Percentiles rank a stretch among this genome's conserved stretches.
phyloP scores from a whole-genome alignment of 2,797 vertebrate species.

The Neosilurus hyrtlii region DNA sequence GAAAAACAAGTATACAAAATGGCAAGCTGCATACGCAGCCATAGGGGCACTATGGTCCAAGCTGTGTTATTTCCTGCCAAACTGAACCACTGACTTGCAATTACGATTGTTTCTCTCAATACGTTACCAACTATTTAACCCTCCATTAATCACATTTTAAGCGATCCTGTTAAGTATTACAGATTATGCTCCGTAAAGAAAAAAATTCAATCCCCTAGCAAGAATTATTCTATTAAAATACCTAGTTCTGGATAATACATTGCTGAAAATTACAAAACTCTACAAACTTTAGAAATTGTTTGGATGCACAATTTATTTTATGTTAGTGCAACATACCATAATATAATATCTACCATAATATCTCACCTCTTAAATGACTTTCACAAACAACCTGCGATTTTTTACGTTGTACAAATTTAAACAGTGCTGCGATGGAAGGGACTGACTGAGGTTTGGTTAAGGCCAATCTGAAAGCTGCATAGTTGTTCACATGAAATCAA shows the following conservation, averaged over 20 bases:
- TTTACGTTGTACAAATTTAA: no score
- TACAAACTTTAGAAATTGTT: no score
- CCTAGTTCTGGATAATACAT: background rate
- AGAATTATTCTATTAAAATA: background rate
- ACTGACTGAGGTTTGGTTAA: no score
- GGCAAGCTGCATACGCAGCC: background rate
- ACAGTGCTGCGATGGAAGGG: no score
- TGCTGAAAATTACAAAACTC: background rate
- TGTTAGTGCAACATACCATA: no score
- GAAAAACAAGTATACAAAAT: background rate
- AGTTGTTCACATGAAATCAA: no score
- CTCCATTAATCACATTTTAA: background rate
- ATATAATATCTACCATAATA: no score
- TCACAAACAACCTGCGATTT: no score
- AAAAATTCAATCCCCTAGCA: background rate
- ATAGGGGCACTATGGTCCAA: background rate
- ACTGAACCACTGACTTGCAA: background rate
- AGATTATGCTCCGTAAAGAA: background rate
- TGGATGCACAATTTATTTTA: no score
- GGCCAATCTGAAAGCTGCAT: no score
- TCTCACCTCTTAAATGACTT: no score
- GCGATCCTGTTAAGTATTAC: background rate
- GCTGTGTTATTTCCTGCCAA: background rate
- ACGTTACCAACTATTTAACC: background rate
- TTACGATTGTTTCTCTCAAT: background rate